Evolutionary conservation across 2,113 vertebrate genomes (phyloP).

Genomic region (Lepus timidus): DNA sequence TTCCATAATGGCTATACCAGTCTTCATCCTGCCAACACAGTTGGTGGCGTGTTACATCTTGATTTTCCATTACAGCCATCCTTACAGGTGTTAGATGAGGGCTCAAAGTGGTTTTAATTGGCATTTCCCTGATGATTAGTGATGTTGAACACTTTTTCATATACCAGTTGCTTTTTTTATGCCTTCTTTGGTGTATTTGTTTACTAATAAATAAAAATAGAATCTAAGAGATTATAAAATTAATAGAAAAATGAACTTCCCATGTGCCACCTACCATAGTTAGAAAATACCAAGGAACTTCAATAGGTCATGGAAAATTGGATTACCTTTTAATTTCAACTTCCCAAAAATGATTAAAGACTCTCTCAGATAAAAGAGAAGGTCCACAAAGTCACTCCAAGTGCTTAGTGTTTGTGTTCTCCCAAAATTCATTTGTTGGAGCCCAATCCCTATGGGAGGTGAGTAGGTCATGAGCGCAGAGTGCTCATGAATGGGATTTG

Average conservation of each 20-base stretch:
- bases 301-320: no score
- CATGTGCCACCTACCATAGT: neutral
- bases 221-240: neutral
- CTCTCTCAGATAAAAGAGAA: neutral
- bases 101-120: neutral
- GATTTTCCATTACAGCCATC: neutral
- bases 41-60: neutral
- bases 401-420: neutral
- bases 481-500: neutral
- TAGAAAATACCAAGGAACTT: neutral
- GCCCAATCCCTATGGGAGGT: neutral
- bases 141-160: neutral
- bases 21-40: neutral
- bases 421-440: neutral
- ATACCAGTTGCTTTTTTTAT: neutral
- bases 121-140: neutral
- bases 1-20: neutral
- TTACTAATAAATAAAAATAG: slow-evolving; percentile 29
- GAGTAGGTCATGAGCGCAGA: neutral
- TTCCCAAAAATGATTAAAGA: no score
- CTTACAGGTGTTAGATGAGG: neutral
- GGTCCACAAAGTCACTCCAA: neutral
- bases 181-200: neutral
- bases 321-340: no score
- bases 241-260: slow-evolving; percentile 3